phyloP scores from a whole-genome alignment of 1,140 invertebrate species.

The Neodiprion fabricii region DNA sequence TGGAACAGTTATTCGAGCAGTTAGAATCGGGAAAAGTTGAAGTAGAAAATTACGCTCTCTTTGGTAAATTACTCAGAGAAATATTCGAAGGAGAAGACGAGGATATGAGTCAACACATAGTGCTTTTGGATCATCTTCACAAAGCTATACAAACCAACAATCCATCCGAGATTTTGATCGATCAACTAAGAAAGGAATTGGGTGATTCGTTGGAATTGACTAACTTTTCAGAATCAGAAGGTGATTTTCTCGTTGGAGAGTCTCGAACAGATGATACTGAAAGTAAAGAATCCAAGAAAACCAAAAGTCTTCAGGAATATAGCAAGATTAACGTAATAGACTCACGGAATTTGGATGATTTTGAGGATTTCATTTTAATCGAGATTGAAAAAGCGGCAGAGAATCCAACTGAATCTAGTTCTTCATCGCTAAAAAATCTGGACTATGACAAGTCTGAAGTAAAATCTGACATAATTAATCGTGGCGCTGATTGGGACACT shows the following conservation, averaged over 20 bases:
- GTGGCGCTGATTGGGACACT: background rate
- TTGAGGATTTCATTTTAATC: conserved; percentile 39
- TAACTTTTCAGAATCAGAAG: conserved; percentile 8
- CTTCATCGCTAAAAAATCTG: background rate
- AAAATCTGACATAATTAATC: conserved; percentile 18
- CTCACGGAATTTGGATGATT: conserved; percentile 30
- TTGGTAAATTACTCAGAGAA: conserved; percentile 25
- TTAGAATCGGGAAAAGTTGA: conserved; percentile 24
- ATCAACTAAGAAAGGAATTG: conserved; percentile 13
- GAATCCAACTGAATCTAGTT: conserved; percentile 24
- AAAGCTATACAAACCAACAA: conserved; percentile 25
- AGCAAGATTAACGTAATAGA: conserved; percentile 24
- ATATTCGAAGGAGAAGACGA: conserved; percentile 30
- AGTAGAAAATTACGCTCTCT: conserved; percentile 30
- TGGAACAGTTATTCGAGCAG: conserved; percentile 33
- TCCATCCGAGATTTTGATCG: conserved; percentile 11
- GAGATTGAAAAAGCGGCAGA: conserved; percentile 38
- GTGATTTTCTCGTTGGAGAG: conserved; percentile 26
- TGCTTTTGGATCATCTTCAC: conserved; percentile 23
- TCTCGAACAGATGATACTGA: conserved; percentile 24
- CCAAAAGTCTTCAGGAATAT: conserved; percentile 18
- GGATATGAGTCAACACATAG: conserved; percentile 25
- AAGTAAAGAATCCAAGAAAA: conserved; percentile 18
- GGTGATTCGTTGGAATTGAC: conserved; percentile 23
- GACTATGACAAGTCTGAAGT: conserved; percentile 15